Evolutionary conservation across 2,888 invertebrate species (phyloP).

Genomic region (Folsomia manolachei): DNA sequence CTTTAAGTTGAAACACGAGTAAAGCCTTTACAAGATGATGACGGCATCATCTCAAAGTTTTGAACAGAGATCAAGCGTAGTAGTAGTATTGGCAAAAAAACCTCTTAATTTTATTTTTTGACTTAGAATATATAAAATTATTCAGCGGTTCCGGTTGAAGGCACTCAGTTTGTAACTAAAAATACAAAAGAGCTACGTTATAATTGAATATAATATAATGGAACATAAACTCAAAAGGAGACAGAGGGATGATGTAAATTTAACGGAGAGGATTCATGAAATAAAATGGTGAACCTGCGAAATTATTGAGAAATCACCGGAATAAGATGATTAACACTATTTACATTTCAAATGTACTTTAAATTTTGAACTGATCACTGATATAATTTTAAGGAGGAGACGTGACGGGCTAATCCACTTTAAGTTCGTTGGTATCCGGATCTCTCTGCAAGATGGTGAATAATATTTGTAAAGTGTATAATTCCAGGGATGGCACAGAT

Average conservation of each 20-base stretch:
- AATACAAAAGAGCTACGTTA: conserved; percentile 11
- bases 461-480: neutral
- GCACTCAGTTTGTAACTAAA: conserved; percentile 32
- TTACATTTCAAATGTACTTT: neutral
- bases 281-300: too few relatives aligned
- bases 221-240: neutral
- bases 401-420: conserved; percentile 29
- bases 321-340: neutral
- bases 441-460: conserved; percentile 33
- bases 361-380: neutral
- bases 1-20: too few relatives aligned
- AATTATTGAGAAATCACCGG: neutral
- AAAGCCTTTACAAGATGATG: too few relatives aligned
- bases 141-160: conserved; percentile 36
- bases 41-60: too few relatives aligned
- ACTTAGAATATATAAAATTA: conserved; percentile 40
- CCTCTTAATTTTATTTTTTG: neutral
- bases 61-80: too few relatives aligned
- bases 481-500: neutral
- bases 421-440: conserved; percentile 47
- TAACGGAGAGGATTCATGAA: too few relatives aligned
- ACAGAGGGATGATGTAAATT: neutral
- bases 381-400: neutral
- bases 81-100: neutral
- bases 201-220: neutral